Evolutionary conservation across 2,113 vertebrate species (phyloP).

Genomic region (Chlorodrepanis virens): DNA sequence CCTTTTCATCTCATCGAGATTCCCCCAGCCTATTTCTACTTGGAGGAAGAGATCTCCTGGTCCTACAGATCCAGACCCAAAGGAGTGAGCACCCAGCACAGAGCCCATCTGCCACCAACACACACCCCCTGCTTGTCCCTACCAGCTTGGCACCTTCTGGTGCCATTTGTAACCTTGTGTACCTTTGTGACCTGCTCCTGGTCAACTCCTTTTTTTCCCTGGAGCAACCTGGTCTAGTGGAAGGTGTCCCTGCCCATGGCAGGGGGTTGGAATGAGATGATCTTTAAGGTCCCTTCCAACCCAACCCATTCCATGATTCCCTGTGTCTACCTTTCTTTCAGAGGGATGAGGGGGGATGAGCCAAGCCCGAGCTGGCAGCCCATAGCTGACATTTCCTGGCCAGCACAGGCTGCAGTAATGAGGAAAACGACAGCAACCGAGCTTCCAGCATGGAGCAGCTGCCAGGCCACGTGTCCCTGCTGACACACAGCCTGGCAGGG

Average conservation of each 20-base stretch:
- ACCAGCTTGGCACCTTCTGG: background rate
- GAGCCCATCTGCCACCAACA: background rate
- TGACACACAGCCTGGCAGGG: background rate
- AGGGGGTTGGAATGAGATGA: background rate
- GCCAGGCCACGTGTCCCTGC: conserved; percentile 3
- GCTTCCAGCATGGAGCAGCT: conserved; percentile 23
- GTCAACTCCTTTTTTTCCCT: background rate
- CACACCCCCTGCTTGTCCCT: background rate
- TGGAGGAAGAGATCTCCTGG: background rate
- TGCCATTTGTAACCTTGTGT: background rate
- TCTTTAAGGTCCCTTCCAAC: background rate
- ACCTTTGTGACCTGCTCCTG: background rate
- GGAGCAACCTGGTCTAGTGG: background rate
- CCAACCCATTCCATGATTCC: background rate
- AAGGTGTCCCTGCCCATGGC: background rate
- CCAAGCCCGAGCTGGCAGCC: background rate
- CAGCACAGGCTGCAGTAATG: background rate
- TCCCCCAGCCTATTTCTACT: background rate
- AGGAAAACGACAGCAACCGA: background rate
- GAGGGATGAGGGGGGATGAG: background rate
- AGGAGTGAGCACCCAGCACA: background rate
- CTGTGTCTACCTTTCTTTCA: accelerated
- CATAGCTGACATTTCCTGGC: background rate
- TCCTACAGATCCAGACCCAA: background rate
- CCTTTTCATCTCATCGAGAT: background rate